Conservation (phyloP, 64 coral and sea anemone species). For the Montipora sp. region DNA sequence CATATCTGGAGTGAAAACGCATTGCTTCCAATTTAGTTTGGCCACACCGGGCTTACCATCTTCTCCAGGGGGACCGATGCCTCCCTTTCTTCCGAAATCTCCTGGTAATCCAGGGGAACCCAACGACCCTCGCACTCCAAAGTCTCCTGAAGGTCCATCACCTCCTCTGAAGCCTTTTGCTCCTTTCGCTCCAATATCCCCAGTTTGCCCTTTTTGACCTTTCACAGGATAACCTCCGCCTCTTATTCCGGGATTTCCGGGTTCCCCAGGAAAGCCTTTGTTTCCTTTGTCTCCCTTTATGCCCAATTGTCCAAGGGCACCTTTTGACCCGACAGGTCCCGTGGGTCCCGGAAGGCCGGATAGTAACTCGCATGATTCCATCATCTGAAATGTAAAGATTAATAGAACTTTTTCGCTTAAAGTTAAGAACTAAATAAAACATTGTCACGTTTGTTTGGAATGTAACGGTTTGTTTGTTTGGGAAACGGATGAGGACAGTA, state of each 20-base stretch:
- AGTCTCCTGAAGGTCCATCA: constrained; percentile 8
- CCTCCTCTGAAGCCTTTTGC: constrained; percentile 22
- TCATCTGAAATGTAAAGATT: constrained; percentile 65
- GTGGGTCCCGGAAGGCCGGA: constrained; percentile 61
- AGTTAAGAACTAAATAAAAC: neutral
- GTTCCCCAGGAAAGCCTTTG: constrained; percentile 62
- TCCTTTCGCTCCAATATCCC: constrained; percentile 63
- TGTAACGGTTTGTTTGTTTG: too few relatives aligned
- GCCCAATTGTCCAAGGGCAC: neutral
- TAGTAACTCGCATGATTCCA: constrained; percentile 79
- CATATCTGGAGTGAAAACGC: constrained; percentile 68
- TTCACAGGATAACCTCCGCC: constrained; percentile 26
- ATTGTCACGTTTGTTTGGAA: too few relatives aligned
- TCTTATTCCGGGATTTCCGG: constrained; percentile 11
- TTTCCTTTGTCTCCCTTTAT: constrained; percentile 28
- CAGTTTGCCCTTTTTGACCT: constrained; percentile 72
- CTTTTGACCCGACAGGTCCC: constrained; percentile 54
- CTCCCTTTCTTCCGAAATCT: constrained; percentile 42
- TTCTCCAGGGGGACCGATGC: constrained; percentile 38
- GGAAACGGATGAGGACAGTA: too few relatives aligned
- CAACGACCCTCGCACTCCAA: constrained; percentile 46
- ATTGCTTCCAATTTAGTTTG: constrained; percentile 87
- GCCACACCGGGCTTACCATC: constrained; percentile 57
- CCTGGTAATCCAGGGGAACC: constrained; percentile 58
- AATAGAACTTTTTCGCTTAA: neutral